Base-by-base conservation (phyloP, 2,797 vertebrate species). In the Eupleurogrammus muticus region DNA sequence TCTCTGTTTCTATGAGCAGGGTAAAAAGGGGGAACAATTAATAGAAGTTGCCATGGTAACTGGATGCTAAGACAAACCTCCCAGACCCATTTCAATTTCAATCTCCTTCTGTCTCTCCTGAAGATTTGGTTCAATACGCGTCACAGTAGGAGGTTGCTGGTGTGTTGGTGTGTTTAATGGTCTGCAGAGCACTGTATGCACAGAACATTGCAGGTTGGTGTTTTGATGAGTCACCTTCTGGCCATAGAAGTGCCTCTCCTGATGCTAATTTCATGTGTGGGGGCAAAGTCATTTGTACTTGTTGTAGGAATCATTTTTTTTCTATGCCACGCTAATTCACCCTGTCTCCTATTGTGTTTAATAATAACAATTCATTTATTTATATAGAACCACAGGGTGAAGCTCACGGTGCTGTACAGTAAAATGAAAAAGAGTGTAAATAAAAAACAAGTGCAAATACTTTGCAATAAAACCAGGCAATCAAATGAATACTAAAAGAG, bases 21-120 rank as follows among this genome's bases (percentile, higher is more conserved):
- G n/a, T n/a, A n/a, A n/a, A 63, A 63, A 16, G 49, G 20, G 2
- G 63, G 48, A 51, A 24, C 69, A 89, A 87, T 90, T 91, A 90
- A 83, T 61, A 81, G 64, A 75, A 10, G 87, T 89, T 90, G 60
- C 83, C 73, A 84, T 89, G 83, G 91, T 77, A 92, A 90, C 86
- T 79, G 73, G 79, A 83, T 80, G 81, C 75, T 47, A 69, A 71
- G 80, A 67, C 73, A 62, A 64, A 60, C 34, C 58, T 23, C 4
- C 24, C 9, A 46, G 69, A 69, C 70, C 19, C 76, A 47, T 77
- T 77, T 87, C 36, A 47, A 56, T 65, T 73, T 61, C 5, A 16
- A 44, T 44, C 7, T 17, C 16, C 21, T 49, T 21, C 35, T 23
- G 36, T 62, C 28, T 40, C 63, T 67, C 23, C 19, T 5, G 3